phyloP scores from a whole-genome alignment of 2,888 invertebrate genomes.

The Sinotaia quadrata region DNA sequence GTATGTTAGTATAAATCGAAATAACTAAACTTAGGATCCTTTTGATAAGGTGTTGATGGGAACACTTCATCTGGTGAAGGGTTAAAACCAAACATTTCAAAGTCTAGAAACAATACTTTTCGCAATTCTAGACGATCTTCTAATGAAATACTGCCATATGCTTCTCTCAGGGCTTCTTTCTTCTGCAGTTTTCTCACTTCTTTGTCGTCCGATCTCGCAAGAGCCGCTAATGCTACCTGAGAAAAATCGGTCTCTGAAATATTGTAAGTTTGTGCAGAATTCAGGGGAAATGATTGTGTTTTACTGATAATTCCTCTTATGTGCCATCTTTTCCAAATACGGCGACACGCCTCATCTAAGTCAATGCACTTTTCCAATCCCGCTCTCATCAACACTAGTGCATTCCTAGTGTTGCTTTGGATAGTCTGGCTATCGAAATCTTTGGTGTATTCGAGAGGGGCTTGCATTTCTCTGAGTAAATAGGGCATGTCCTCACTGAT shows the following conservation, averaged over 20 bases:
- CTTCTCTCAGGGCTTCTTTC: conserved; percentile 34
- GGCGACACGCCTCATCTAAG: conserved; percentile 35
- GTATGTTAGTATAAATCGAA: too few species aligned
- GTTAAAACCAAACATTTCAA: conserved; percentile 19
- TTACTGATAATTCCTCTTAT: conserved; percentile 51
- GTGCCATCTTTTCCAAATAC: conserved; percentile 55
- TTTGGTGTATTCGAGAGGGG: conserved; percentile 13
- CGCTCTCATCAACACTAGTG: too few species aligned
- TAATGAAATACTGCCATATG: conserved; percentile 1
- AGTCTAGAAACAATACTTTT: conserved; percentile 1
- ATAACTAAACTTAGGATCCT: too few species aligned
- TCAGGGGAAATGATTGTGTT: conserved; percentile 41
- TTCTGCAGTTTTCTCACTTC: conserved; percentile 40
- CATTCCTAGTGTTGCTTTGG: conserved; percentile 39
- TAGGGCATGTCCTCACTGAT: conserved; percentile 47
- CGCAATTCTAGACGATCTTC: background rate
- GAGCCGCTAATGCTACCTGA: conserved; percentile 29
- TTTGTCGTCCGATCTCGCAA: conserved; percentile 26
- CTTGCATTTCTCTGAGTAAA: conserved; percentile 17
- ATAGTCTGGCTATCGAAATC: conserved; percentile 40
- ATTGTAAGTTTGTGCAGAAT: conserved; percentile 14
- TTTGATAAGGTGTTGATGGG: too few species aligned
- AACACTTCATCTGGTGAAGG: conserved; percentile 7
- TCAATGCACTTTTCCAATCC: conserved; percentile 40
- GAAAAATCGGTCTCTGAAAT: conserved; percentile 28